Evolutionary conservation across 2,113 vertebrate species (phyloP), one percentile per base, ranked within the genome.

Genomic region (Mormyrus iriodes): DNA sequence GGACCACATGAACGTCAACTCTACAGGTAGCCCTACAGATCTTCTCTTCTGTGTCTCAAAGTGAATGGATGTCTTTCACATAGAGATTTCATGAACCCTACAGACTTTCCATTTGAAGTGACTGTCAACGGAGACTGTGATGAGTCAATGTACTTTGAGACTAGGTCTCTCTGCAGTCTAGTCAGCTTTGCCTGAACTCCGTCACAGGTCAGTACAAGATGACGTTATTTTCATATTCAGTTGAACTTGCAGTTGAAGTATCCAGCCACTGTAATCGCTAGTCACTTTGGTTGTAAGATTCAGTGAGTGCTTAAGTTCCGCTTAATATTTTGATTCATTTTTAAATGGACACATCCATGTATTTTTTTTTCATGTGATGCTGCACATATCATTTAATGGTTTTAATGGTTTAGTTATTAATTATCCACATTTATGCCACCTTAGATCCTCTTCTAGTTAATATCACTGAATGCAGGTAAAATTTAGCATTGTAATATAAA

Each of bases 21-120:
- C 2, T 2, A 90, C 93, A 91, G 97, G 98, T 98, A 90, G 92
- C 39, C 15, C 1, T 42, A 8, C 35, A 1, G 52, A 53, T 46
- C 53, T 13, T 13, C 10, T 73, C 13, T 52, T 17, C 61, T n/a
- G 13, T 49, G 58, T 49, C 31, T 83, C 12, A 3, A 12, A 3
- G 46, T 10, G 17, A 61, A 17, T 10, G 31, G 53, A 44, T 49
- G 8, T 35, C 51, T 90, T 69, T 19, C 24, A 19, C 0, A 73
- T 55, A 8, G 9, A 49, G 49, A 5, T 73, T 79, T 55, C 51
- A 55, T 88, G 88, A 44, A 69, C 88, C 86, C 55, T 93, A 3
- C 93, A 99, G 97, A 96, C 92, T 87, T 93, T 52, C 88, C 95
- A 27, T 93, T 94, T 0, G 96, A 97, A 88, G 95, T 95, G 24